Evolutionary conservation across 2,888 invertebrate species (phyloP), one percentile per base, ranked within the genome.

Genomic region (Seladonia tumulorum): DNA sequence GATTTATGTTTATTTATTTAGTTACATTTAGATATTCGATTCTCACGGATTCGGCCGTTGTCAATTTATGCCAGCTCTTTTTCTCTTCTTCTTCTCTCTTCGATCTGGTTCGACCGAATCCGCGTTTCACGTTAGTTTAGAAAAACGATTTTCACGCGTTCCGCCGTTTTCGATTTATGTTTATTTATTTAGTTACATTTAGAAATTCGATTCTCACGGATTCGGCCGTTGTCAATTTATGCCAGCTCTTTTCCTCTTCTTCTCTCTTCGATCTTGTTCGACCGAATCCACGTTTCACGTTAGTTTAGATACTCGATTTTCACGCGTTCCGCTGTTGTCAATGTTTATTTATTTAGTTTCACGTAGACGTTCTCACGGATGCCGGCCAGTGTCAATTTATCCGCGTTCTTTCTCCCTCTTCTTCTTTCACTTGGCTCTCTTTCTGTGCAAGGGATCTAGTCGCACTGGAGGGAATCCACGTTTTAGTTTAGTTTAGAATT

Each of bases 401-500:
- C 35, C 18, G 7, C 22, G 18, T 18, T 53, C 49, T 53, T 22
- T 22, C 8, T 57, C 29, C 47, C 10, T 57, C 57, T 57, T n/a
- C 16, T 16, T n/a, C 1, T 35, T 35, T n/a, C n/a, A n/a, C n/a
- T n/a, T n/a, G n/a, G n/a, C 47, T 16, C 8, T 57, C n/a, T 57
- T n/a, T 22, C 12, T 25, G 47, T 39, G 66, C 2, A 35, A 60
- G 53, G 76, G 49, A 82, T 76, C 76, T 83, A 83, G 76, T 66
- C 83, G 35, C 39, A 53, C 45, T 53, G 72, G 25, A 73, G 74
- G 84, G 84, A 84, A 84, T 84, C 77, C 70, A 71, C 49, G 78
- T 78, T 84, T 83, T 84, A 84, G 84, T 84, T 84, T 84, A 84
- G 84, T 84, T 84, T 84, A 84, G 84, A 84, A 84, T 84, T 84